A percentile compares a stretch with the other conserved stretches of the same genome.
Evolutionary conservation across 2,888 invertebrate genomes (phyloP).

Genomic region (Bugula neritina): DNA sequence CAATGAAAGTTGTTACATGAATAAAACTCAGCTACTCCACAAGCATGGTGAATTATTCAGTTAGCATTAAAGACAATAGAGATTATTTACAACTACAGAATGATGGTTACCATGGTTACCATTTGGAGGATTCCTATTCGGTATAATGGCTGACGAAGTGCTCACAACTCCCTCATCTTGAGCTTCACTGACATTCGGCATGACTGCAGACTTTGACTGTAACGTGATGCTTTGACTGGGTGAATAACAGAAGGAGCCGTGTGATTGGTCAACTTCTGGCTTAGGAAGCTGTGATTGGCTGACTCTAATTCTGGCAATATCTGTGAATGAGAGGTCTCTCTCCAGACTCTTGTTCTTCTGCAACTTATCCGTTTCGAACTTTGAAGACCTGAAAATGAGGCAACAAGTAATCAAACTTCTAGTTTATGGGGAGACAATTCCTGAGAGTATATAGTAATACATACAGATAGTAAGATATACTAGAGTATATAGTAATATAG

Average conservation of each 20-base stretch:
- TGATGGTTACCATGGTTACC: too few species aligned
- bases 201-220: too few species aligned
- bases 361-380: conserved; percentile 1
- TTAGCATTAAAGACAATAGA: too few species aligned
- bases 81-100: too few species aligned
- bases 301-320: conserved; percentile 4
- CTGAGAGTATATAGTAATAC: too few species aligned
- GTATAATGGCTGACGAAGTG: not conserved
- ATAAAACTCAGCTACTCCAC: too few species aligned
- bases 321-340: conserved; percentile 16
- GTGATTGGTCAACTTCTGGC: not conserved
- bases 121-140: not conserved
- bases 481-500: not conserved
- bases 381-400: conserved; percentile 23
- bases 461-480: not conserved
- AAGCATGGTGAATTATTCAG: too few species aligned
- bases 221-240: not conserved
- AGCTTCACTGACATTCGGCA: too few species aligned
- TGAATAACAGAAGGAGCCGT: not conserved
- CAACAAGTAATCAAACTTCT: too few species aligned
- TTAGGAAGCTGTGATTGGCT: conserved; percentile 24
- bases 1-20: too few species aligned
- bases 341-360: not conserved
- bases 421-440: too few species aligned
- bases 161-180: too few species aligned